These are phyloP conservation scores for Cydia strobilella DNA, from an alignment of 1,140 invertebrate genomes.

Conservation along the genomic window DNA sequence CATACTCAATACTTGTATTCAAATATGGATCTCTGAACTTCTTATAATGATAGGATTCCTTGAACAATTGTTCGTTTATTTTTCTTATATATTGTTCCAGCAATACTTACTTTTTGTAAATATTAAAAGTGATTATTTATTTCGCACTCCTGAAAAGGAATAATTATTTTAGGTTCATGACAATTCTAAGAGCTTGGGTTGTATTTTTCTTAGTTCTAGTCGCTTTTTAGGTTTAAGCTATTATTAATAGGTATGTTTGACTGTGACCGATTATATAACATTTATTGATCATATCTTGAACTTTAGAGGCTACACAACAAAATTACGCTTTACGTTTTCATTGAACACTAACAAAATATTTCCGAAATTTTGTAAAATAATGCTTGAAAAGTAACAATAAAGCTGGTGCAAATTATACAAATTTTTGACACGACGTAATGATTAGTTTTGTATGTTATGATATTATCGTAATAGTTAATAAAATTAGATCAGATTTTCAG, in stretches of 20 bases:
- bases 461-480: background rate
- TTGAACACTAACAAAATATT: conserved; percentile 1
- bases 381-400: conserved; percentile 25
- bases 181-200: conserved; percentile 62
- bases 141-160: conserved; percentile 35
- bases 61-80: conserved; percentile 12
- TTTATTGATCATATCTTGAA: conserved; percentile 13
- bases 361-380: background rate
- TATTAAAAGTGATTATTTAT: conserved; percentile 44
- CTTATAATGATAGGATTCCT: conserved; percentile 12
- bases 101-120: conserved; percentile 44
- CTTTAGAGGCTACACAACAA: conserved; percentile 21
- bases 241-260: conserved; percentile 44
- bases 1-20: conserved; percentile 25
- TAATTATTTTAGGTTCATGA: conserved; percentile 61
- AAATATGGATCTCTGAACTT: conserved; percentile 27
- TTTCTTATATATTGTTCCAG: conserved; percentile 30
- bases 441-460: conserved; percentile 9
- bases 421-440: conserved; percentile 8
- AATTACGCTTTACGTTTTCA: background rate
- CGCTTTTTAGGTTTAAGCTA: conserved; percentile 61
- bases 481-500: conserved; percentile 20
- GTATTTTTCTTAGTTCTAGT: conserved; percentile 69
- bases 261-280: conserved; percentile 39
- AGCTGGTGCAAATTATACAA: conserved; percentile 26